A percentile compares a stretch with the other conserved stretches of the same genome.
phyloP scores from a whole-genome alignment of 1,140 invertebrate species.

The Kradibia gibbosae region DNA sequence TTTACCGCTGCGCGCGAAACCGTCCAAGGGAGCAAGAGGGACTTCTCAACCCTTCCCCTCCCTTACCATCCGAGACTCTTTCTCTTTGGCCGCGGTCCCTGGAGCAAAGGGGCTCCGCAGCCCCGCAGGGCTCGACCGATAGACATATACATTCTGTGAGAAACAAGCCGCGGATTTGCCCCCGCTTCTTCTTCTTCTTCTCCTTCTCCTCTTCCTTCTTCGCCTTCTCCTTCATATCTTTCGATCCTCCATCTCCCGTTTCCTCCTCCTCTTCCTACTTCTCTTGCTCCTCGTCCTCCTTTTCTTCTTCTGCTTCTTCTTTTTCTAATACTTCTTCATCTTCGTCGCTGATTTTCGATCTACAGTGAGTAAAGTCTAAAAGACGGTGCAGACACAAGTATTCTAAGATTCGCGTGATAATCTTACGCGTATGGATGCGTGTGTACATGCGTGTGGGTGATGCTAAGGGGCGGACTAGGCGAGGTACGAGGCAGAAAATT shows the following conservation, averaged over 20 bases:
- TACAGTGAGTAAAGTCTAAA: background rate
- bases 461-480: background rate
- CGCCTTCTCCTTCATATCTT: background rate
- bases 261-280: background rate
- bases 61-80: background rate
- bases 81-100: background rate
- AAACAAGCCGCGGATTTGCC: slow-evolving; percentile 56
- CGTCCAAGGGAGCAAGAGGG: slow-evolving; percentile 2
- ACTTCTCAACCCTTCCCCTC: background rate
- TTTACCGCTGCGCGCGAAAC: slow-evolving; percentile 56
- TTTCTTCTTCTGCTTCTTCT: background rate
- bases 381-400: background rate
- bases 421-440: background rate
- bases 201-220: background rate
- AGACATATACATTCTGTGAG: slow-evolving; percentile 52
- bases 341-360: background rate
- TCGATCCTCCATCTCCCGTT: background rate
- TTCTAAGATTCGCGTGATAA: slow-evolving; percentile 7
- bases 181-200: background rate
- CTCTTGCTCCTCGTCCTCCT: background rate
- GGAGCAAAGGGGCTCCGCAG: slow-evolving; percentile 14
- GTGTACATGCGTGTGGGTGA: background rate
- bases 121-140: slow-evolving; percentile 26
- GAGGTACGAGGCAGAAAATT: background rate
- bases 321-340: background rate